Conservation (phyloP, 2,113 vertebrate species). For the Psettodes erumei region DNA sequence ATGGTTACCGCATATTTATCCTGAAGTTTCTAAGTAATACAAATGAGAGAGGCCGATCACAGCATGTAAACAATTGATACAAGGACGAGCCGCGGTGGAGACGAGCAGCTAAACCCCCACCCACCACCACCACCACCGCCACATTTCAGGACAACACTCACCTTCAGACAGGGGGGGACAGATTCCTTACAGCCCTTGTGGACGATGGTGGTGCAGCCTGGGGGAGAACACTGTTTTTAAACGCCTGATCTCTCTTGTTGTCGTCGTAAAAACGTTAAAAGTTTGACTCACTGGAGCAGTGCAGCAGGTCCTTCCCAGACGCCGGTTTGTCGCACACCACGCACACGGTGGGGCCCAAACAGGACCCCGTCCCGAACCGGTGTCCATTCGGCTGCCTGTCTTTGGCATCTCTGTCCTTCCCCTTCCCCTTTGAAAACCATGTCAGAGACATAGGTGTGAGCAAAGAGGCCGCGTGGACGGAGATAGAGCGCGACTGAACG, state of each 20-base stretch:
- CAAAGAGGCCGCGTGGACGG: conserved; percentile 5
- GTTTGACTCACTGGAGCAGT: conserved; percentile 90
- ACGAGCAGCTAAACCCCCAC: not conserved
- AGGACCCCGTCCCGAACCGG: conserved; percentile 85
- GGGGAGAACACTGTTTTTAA: conserved; percentile 66
- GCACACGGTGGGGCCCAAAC: conserved; percentile 86
- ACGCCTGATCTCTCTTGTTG: too few species aligned
- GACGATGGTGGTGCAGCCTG: conserved; percentile 88
- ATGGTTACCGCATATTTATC: conserved; percentile 82
- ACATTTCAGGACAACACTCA: conserved; percentile 50
- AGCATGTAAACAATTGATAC: conserved; percentile 10
- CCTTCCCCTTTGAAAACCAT: conserved; percentile 87
- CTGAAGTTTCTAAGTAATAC: conserved; percentile 86
- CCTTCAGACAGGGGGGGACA: conserved; percentile 87
- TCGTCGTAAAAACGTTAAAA: too few species aligned
- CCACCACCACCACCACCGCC: too few species aligned
- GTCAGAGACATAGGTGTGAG: conserved; percentile 58
- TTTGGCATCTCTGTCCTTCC: conserved; percentile 90
- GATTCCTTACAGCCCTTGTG: conserved; percentile 92
- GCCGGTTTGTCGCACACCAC: conserved; percentile 90
- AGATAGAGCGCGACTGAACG: not conserved
- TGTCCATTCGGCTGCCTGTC: conserved; percentile 87
- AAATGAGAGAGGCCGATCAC: conserved; percentile 37
- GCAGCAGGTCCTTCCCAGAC: conserved; percentile 89
- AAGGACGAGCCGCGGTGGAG: not conserved